Evolutionary conservation across 1,140 invertebrate species (phyloP).

Genomic region (Pachypsylla venusta): DNA sequence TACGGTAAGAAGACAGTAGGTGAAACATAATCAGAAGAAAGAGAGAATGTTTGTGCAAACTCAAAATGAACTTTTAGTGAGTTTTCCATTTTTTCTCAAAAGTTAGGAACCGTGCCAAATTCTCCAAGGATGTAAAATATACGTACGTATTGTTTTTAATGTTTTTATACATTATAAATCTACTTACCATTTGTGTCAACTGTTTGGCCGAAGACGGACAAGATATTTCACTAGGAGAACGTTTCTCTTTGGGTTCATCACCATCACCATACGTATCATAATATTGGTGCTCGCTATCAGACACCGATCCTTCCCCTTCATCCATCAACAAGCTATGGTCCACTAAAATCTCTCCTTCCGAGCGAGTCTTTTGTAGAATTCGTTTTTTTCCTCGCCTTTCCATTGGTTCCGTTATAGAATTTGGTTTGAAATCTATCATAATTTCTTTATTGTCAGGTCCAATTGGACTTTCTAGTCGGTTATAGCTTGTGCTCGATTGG

Average conservation of each 20-base stretch:
- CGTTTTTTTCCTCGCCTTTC: conserved; percentile 37
- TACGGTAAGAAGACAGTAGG: no score
- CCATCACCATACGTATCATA: conserved; percentile 15
- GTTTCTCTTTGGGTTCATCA: conserved; percentile 8
- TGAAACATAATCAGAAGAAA: no score
- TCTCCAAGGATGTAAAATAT: no score
- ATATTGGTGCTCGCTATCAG: conserved; percentile 19
- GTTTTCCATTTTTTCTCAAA: no score
- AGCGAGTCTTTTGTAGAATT: conserved; percentile 57
- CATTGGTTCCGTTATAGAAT: conserved; percentile 12
- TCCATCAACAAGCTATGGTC: conserved; percentile 34
- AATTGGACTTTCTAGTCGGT: not conserved
- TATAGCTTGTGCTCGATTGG: not conserved
- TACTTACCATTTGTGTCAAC: conserved; percentile 6
- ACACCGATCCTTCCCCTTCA: conserved; percentile 20
- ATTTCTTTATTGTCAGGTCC: conserved; percentile 49
- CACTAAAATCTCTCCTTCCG: conserved; percentile 60
- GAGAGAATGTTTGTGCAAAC: no score
- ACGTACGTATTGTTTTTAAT: no score
- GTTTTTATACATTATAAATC: no score
- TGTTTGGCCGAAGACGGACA: conserved; percentile 13
- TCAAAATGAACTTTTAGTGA: no score
- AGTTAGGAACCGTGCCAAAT: no score
- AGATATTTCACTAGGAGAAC: conserved; percentile 8
- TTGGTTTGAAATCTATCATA: conserved; percentile 62